Base-by-base conservation (phyloP, 2,113 vertebrate genomes). In the Albula goreensis region DNA sequence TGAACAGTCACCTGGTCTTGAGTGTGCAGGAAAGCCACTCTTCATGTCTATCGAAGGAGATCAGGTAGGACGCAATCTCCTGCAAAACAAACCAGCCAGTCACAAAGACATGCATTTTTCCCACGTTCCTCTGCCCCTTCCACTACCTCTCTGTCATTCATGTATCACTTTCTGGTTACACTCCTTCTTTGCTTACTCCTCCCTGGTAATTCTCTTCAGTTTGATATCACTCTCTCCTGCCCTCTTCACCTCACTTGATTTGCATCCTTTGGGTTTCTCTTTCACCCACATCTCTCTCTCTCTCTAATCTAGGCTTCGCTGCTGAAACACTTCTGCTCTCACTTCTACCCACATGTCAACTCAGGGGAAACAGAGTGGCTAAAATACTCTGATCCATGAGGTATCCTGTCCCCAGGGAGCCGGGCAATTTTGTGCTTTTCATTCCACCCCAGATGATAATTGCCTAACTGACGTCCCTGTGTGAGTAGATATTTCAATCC, bases 1-100 rank as follows among this genome's bases (percentile, higher is more conserved):
- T 31, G 17, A 11, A 49, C 53, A 50, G 88, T 90, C 91, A 97
- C 97, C 97, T 97, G 92, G 96, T 97, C 89, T 96, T 97, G 51
- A 97, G 95, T 22, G 94, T 92, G 88, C 95, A 95, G 81, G 96
- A 97, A 0, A 97, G 93, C 97, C 97, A 98, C 87, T 97, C 97
- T 0, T 97, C 97, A 57, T 97, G 97, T 91, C 95, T 95, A 89
- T 98, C 96, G 22, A 97, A 98, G 8, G 97, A 96, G 82, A 97
- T 96, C 90, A 98, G 91, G 88, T 97, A 98, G 17, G 97, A 97
- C 0, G 97, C 97, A 0, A 97, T 98, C 84, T 97, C 97, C 97
- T 98, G 86, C 4, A 83, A 87, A 2, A 48, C 2, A 78, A 82
- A 81, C 88, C 50, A 83, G 78, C 79, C 1, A 89, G 22, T 88